Evolutionary conservation across 2,113 vertebrate species (phyloP).

Genomic region (Anser brachyrhynchus): DNA sequence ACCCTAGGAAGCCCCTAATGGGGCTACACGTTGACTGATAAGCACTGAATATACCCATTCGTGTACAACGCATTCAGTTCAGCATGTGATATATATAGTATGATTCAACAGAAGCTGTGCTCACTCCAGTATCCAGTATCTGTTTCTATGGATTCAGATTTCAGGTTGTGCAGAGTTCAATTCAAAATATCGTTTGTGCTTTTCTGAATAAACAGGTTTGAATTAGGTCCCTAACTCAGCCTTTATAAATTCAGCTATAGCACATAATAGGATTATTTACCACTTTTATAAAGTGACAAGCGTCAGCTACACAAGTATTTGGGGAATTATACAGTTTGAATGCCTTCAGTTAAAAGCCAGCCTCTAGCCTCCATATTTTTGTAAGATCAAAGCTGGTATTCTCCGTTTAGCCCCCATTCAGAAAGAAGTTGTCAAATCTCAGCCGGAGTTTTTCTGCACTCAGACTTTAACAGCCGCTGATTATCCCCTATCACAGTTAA

Average conservation of each 20-base stretch:
- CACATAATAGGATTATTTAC: conserved; percentile 58
- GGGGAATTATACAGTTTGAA: conserved; percentile 41
- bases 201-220: conserved; percentile 51
- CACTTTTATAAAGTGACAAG: conserved; percentile 37
- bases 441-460: conserved; percentile 8
- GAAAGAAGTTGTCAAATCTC: conserved; percentile 41
- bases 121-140: not conserved
- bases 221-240: conserved; percentile 26
- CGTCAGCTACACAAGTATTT: conserved; percentile 28
- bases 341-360: conserved; percentile 9
- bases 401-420: conserved; percentile 25
- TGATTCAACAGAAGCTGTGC: not conserved
- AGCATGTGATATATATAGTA: not conserved
- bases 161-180: not conserved
- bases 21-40: not conserved
- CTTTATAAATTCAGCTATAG: conserved; percentile 40
- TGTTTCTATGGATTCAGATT: conserved; percentile 44
- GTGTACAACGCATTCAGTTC: not conserved
- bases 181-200: conserved; percentile 22
- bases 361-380: conserved; percentile 29
- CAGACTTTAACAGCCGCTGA: conserved; percentile 31
- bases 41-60: not conserved
- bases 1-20: not conserved
- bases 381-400: conserved; percentile 55
- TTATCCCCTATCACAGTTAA: conserved; percentile 16